Conservation (phyloP, 2,113 vertebrate genomes). For the Atherinomorus stipes region DNA sequence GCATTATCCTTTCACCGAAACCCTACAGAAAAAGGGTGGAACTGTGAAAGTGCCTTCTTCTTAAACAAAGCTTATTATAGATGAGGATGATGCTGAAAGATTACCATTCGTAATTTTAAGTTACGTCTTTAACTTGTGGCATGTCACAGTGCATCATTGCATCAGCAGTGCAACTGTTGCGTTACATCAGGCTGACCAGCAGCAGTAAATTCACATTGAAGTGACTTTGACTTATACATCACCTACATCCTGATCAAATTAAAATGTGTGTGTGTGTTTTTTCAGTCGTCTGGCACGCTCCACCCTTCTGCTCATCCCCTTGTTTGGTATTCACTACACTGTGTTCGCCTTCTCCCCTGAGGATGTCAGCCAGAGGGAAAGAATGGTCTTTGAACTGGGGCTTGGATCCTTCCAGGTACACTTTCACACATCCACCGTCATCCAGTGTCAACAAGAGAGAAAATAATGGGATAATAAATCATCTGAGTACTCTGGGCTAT, state of each 20-base stretch:
- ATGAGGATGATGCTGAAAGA: background rate
- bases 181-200: conserved; percentile 28
- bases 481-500: background rate
- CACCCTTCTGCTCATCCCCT: conserved; percentile 95
- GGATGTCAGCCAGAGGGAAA: conserved; percentile 94
- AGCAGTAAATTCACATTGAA: conserved; percentile 7
- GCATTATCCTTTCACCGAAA: background rate
- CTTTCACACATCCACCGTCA: background rate
- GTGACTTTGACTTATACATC: conserved; percentile 28
- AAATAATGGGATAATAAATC: background rate
- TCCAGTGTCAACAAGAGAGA: background rate
- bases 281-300: conserved; percentile 93
- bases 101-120: background rate
- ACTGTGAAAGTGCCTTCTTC: background rate
- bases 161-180: conserved; percentile 31
- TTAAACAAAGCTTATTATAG: background rate
- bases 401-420: conserved; percentile 97
- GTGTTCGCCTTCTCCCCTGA: conserved; percentile 98
- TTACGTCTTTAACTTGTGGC: background rate
- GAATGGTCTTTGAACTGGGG: conserved; percentile 96
- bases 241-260: background rate
- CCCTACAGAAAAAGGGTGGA: background rate
- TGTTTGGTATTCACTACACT: conserved; percentile 98
- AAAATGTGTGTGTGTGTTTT: conserved; percentile 58
- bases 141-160: conserved; percentile 21